Evolutionary conservation across 1,140 invertebrate species (phyloP).

Genomic region (Drosophila carrolli): DNA sequence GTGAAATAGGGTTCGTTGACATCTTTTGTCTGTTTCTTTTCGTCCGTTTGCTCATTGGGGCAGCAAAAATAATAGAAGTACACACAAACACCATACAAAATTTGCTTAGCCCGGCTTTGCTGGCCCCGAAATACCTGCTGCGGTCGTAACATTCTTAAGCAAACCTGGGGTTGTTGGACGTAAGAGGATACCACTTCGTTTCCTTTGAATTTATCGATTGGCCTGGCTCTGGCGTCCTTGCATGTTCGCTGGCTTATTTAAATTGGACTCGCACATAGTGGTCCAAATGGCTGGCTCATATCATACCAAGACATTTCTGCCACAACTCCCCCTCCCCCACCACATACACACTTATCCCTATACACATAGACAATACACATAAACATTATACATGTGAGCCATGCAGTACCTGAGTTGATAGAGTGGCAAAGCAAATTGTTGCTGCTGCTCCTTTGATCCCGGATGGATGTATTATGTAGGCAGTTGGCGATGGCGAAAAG

Average conservation of each 20-base stretch:
- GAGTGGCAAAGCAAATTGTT: slow-evolving; percentile 26
- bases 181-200: slow-evolving; percentile 26
- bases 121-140: slow-evolving; percentile 23
- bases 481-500: slow-evolving; percentile 33
- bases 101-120: slow-evolving; percentile 6
- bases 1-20: slow-evolving; percentile 59
- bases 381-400: background rate
- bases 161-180: background rate
- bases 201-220: slow-evolving; percentile 72
- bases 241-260: slow-evolving; percentile 49
- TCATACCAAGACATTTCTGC: slow-evolving; percentile 11
- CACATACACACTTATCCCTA: background rate
- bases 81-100: slow-evolving; percentile 3
- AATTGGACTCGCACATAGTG: slow-evolving; percentile 52
- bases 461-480: slow-evolving; percentile 12
- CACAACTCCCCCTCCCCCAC: slow-evolving; percentile 4
- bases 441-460: slow-evolving; percentile 31
- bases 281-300: slow-evolving; percentile 20
- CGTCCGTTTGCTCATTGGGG: slow-evolving; percentile 11
- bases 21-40: slow-evolving; percentile 14
- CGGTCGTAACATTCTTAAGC: slow-evolving; percentile 13
- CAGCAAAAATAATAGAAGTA: slow-evolving; percentile 29
- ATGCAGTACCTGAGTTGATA: slow-evolving; percentile 2
- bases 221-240: slow-evolving; percentile 13
- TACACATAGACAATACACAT: background rate